phyloP scores from a whole-genome alignment of 1,140 invertebrate genomes.

The Grapholita molesta region DNA sequence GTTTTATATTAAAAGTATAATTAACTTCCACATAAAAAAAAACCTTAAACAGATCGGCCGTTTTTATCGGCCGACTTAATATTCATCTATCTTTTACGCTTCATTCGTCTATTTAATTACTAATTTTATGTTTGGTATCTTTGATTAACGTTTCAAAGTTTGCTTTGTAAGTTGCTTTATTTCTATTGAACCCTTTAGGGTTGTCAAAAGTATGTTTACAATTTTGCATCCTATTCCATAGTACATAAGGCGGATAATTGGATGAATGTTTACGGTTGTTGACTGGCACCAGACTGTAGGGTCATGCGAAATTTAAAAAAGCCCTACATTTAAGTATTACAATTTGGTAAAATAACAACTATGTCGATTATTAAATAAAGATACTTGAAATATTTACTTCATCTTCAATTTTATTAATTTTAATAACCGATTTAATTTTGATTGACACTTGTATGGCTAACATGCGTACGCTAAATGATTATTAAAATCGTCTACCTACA shows the following conservation, averaged over 20 bases:
- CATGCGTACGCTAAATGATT: not conserved
- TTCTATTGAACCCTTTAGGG: not conserved
- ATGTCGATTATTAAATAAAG: not conserved
- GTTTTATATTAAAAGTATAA: conserved; percentile 68
- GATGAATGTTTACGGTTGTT: not conserved
- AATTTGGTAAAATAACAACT: not conserved
- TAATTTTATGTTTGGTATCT: conserved; percentile 32
- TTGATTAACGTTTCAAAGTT: conserved; percentile 23
- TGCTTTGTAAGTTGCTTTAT: not conserved
- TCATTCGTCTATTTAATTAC: conserved; percentile 48
- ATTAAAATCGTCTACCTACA: not conserved
- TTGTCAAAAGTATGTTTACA: not conserved
- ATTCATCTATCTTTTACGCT: conserved; percentile 48
- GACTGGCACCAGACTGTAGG: not conserved
- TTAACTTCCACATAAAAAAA: conserved; percentile 62
- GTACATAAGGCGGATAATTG: not conserved
- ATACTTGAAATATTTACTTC: not conserved
- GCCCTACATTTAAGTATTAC: not conserved
- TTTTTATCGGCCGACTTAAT: conserved; percentile 53
- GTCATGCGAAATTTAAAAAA: not conserved
- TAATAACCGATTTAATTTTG: not conserved
- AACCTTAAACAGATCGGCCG: conserved; percentile 45
- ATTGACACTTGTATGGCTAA: not conserved
- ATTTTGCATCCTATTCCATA: not conserved
- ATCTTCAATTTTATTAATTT: not conserved